A percentile compares a stretch with the other conserved stretches of the same genome.
These are phyloP conservation scores for Cyprinodon brontotheroides DNA, from an alignment of 2,113 vertebrate genomes.

Conservation along the genomic window DNA sequence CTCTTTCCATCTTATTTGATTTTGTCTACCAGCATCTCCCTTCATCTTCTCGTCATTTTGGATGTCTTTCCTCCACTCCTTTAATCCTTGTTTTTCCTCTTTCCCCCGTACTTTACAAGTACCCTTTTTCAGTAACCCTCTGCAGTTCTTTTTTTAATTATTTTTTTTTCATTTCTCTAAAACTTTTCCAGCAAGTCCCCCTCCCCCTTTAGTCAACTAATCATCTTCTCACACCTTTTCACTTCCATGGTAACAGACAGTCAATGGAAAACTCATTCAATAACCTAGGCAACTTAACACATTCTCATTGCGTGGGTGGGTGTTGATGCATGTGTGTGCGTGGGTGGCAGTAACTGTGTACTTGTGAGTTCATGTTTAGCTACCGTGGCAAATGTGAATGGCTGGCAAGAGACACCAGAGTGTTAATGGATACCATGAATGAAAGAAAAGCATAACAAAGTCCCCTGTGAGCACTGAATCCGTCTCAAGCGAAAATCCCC, in stretches of 20 bases:
- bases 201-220: conserved; percentile 37
- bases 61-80: neutral
- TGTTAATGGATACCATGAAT: conserved; percentile 56
- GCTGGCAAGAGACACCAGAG: conserved; percentile 57
- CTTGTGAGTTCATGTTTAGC: conserved; percentile 38
- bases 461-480: neutral
- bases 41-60: neutral
- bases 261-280: conserved; percentile 70
- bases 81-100: neutral
- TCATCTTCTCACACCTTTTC: conserved; percentile 50
- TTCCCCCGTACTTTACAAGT: neutral
- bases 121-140: neutral
- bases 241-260: conserved; percentile 68
- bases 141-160: neutral
- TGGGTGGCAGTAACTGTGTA: conserved; percentile 37
- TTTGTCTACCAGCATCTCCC: neutral
- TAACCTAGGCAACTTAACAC: conserved; percentile 60
- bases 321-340: neutral
- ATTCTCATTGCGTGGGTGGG: conserved; percentile 22
- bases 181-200: neutral
- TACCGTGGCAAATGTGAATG: conserved; percentile 61
- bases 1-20: neutral
- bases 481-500: neutral
- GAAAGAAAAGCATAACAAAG: conserved; percentile 16
- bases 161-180: conserved; percentile 3